These are phyloP conservation scores for Stomatorhinus ivindoensis DNA, from an alignment of 2,113 vertebrate species.

Conservation along the genomic window DNA sequence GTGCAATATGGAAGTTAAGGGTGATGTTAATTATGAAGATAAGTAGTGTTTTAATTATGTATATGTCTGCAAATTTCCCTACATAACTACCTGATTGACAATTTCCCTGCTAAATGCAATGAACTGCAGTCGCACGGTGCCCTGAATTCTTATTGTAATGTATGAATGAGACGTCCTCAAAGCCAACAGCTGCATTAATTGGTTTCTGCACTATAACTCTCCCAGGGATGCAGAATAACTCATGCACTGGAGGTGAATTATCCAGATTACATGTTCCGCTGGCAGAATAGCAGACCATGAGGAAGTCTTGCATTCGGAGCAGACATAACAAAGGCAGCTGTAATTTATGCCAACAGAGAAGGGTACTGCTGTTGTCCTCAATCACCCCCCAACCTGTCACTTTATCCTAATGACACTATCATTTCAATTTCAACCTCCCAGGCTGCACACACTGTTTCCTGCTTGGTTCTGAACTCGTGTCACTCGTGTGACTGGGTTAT, in stretches of 20 bases:
- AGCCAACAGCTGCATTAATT: not conserved
- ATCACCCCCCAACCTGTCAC: no score
- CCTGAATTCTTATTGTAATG: not conserved
- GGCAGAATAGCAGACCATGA: not conserved
- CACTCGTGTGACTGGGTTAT: not conserved
- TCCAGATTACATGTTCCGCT: not conserved
- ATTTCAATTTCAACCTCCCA: not conserved
- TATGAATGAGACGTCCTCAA: not conserved
- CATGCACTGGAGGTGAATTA: not conserved
- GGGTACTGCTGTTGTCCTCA: not conserved
- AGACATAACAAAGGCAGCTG: not conserved
- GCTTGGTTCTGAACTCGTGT: not conserved
- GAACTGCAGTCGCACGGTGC: not conserved
- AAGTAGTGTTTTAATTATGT: not conserved
- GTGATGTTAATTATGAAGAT: not conserved
- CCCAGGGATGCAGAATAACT: not conserved
- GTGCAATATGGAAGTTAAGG: not conserved
- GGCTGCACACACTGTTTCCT: not conserved
- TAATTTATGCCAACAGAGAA: not conserved
- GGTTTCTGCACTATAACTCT: not conserved
- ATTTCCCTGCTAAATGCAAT: not conserved
- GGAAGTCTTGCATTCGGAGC: not conserved
- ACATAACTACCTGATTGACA: not conserved
- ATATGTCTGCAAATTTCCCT: not conserved
- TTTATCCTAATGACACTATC: not conserved